Base-by-base conservation (phyloP, 64 coral and sea anemone species). In the Dendrophyllia cribrosa region DNA sequence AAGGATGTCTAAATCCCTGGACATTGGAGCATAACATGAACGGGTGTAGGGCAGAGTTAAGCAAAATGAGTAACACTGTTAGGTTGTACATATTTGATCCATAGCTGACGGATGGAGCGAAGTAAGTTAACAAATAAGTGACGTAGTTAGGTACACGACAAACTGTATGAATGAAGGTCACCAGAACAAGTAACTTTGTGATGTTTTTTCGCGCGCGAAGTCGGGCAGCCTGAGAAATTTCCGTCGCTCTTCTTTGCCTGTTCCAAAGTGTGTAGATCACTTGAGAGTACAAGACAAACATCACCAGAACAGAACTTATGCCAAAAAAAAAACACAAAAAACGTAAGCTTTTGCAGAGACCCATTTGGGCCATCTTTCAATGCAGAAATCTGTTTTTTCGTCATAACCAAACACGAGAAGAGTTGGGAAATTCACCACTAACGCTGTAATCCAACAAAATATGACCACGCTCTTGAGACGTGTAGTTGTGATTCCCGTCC, bases 141-240 rank as follows among this genome's bases (percentile, higher is more conserved):
- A 72, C 87, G 71, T 93, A 93, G 50, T 93, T 93, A 3, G 91
- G 91, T 55, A 93, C 4, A 10, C 91, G 53, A 59, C 91, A 93
- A 43, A 86, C 12, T 5, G 91, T 85, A 25, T 93, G 91, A 55
- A 86, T 19, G 14, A 87, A 17, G 4, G 91, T 93, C 2, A 93
- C 63, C 22, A 93, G 66, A 19, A 87, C 82, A 1, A 93, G 61
- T 58, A 87, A 75, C 24, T 85, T 74, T 46, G 91, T 87, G 14
- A 93, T 61, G 19, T 85, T 59, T 71, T 87, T 93, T 14, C 91
- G 20, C 73, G 70, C 70, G 43, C 59, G 70, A 43, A 93, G 23
- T 17, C 91, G 21, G 14, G 91, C 91, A 10, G 83, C 75, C 60
- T 87, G 91, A 19, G 91, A 93, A 16, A 74, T 75, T 48, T 93